phyloP scores from a whole-genome alignment of 2,113 vertebrate genomes.

The Arvicanthis niloticus region DNA sequence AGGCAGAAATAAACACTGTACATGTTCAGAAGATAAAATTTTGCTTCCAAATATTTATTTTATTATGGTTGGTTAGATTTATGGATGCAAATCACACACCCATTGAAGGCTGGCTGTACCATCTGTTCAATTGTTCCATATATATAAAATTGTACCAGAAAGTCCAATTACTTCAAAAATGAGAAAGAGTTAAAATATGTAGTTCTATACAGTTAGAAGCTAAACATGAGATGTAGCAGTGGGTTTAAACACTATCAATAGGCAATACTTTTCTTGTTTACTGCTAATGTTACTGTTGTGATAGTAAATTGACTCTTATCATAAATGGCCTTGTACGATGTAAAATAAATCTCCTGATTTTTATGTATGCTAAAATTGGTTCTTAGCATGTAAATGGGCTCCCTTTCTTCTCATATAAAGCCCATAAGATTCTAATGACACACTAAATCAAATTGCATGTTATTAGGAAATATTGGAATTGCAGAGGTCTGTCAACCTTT shows the following conservation, averaged over 20 bases:
- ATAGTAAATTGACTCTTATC: constrained; percentile 85
- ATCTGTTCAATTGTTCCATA: not conserved
- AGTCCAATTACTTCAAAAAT: not conserved
- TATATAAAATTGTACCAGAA: not conserved
- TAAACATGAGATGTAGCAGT: not conserved
- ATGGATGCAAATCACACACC: not conserved
- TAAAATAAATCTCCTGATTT: constrained; percentile 86
- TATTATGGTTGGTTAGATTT: not conserved
- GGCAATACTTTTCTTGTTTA: constrained; percentile 77
- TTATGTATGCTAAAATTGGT: constrained; percentile 84
- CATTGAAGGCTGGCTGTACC: not conserved
- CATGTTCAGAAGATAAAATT: not conserved
- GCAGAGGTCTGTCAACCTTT: constrained; percentile 73
- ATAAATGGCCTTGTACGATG: constrained; percentile 80
- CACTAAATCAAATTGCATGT: constrained; percentile 76
- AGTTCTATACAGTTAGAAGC: not conserved
- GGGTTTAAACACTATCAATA: constrained; percentile 48
- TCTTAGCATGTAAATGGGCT: constrained; percentile 86
- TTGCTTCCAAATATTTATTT: not conserved
- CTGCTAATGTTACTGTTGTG: constrained; percentile 83
- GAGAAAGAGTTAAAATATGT: not conserved
- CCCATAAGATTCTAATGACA: constrained; percentile 74
- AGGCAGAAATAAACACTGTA: not conserved
- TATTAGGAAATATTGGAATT: constrained; percentile 62
- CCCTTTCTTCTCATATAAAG: constrained; percentile 72